These are phyloP conservation scores for Ichneumoninae sp. DNA, from an alignment of 2,888 invertebrate species.

Conservation along the genomic window DNA sequence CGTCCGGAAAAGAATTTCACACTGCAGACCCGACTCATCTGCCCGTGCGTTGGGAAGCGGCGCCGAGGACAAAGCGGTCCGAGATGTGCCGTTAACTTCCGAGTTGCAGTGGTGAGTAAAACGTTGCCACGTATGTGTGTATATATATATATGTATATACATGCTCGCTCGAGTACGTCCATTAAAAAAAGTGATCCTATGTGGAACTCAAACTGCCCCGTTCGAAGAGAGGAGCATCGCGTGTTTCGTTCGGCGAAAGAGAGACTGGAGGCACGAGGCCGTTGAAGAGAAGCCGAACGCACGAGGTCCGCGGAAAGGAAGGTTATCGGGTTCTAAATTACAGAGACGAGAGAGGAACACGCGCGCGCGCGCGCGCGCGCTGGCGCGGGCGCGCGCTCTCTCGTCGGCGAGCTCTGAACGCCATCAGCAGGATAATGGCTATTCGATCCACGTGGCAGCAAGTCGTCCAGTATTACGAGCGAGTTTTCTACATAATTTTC, in stretches of 20 bases:
- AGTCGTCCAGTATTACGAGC: slow-evolving; percentile 61
- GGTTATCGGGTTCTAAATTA: slow-evolving; percentile 72
- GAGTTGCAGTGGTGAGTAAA: slow-evolving; percentile 39
- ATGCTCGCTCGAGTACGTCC: neutral
- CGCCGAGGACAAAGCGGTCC: slow-evolving; percentile 55
- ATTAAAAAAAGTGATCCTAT: slow-evolving; percentile 58
- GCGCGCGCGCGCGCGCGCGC: slow-evolving; percentile 45
- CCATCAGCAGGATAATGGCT: slow-evolving; percentile 64
- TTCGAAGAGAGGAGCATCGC: slow-evolving; percentile 46
- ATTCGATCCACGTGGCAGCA: slow-evolving; percentile 67
- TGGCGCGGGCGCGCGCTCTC: slow-evolving; percentile 45
- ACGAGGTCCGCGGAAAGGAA: slow-evolving; percentile 68
- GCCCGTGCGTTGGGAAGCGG: slow-evolving; percentile 6
- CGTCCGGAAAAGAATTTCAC: neutral
- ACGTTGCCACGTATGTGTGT: slow-evolving; percentile 3
- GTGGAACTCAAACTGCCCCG: slow-evolving; percentile 63
- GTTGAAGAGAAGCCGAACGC: slow-evolving; percentile 63
- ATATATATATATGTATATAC: neutral
- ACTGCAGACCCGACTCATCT: neutral
- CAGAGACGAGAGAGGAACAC: slow-evolving; percentile 65
- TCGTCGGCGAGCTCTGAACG: slow-evolving; percentile 44
- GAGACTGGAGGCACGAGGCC: slow-evolving; percentile 62
- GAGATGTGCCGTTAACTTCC: slow-evolving; percentile 60
- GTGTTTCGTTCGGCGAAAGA: slow-evolving; percentile 51
- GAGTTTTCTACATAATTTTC: slow-evolving; percentile 70